phyloP scores from a whole-genome alignment of 2,113 vertebrate genomes.

The Dipodomys spectabilis region DNA sequence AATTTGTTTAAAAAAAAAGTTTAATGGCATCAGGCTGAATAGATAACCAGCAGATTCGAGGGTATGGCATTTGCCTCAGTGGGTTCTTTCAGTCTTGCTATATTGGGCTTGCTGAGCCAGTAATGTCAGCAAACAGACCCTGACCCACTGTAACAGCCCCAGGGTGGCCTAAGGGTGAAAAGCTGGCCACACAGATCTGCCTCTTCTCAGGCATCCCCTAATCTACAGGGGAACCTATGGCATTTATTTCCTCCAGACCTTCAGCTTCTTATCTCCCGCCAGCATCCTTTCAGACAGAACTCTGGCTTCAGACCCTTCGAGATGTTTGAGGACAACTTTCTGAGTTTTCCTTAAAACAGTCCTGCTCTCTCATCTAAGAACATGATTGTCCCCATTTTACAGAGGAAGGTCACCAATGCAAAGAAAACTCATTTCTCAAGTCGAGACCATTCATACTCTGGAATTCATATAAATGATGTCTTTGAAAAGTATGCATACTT shows the following conservation, averaged over 20 bases:
- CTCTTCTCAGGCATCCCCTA: not conserved
- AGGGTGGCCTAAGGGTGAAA: rapidly evolving
- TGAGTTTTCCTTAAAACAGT: not conserved
- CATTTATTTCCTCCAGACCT: not conserved
- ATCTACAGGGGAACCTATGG: not conserved
- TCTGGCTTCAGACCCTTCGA: not conserved
- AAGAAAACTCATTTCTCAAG: not conserved
- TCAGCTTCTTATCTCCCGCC: not conserved
- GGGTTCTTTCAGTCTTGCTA: not conserved
- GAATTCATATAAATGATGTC: not conserved
- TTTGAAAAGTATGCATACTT: not conserved
- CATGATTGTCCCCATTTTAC: not conserved
- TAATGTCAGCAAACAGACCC: not conserved
- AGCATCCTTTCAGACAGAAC: not conserved
- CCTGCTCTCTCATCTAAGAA: not conserved
- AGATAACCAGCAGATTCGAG: not conserved
- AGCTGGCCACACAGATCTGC: too few relatives aligned
- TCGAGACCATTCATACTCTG: not conserved
- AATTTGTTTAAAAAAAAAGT: not conserved
- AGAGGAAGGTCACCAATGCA: not conserved
- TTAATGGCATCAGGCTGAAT: not conserved
- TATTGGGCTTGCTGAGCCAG: not conserved
- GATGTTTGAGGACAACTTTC: not conserved
- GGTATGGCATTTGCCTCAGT: not conserved
- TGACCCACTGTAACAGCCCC: not conserved